Percentiles rank a stretch among this genome's conserved stretches.
Conservation (phyloP, 1,140 invertebrate species). For the Orchestia grillus region DNA sequence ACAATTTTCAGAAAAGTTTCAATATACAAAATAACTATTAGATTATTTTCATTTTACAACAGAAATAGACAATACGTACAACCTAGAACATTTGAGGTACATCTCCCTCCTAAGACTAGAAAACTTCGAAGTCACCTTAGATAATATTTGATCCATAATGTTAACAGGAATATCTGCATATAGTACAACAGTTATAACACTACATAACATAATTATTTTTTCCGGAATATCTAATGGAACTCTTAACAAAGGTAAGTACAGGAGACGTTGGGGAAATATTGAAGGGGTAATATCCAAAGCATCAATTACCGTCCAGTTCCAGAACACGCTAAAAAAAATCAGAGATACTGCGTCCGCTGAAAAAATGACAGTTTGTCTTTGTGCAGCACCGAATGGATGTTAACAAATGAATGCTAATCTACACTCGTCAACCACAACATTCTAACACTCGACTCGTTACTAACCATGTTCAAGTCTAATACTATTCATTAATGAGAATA, state of each 20-base stretch:
- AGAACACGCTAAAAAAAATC: neutral
- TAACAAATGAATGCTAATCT: constrained; percentile 16
- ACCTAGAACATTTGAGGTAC: constrained; percentile 49
- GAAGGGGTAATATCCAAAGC: neutral
- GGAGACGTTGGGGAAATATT: neutral
- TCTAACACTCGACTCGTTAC: neutral
- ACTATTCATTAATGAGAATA: neutral
- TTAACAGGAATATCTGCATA: constrained; percentile 52
- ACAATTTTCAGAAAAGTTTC: neutral
- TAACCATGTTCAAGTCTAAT: neutral
- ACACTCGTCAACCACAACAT: neutral
- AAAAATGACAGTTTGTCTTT: neutral
- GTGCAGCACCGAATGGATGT: constrained; percentile 21
- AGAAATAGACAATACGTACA: constrained; percentile 48
- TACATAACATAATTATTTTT: constrained; percentile 51
- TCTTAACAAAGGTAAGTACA: constrained; percentile 13
- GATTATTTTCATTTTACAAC: constrained; percentile 51
- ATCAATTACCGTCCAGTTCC: neutral
- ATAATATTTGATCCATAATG: constrained; percentile 51
- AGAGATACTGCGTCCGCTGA: neutral
- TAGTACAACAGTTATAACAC: constrained; percentile 47
- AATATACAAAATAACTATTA: constrained; percentile 56
- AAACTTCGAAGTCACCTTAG: constrained; percentile 33
- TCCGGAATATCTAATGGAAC: constrained; percentile 10
- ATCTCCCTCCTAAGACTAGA: constrained; percentile 47